Evolutionary conservation across 2,888 invertebrate species (phyloP).

Genomic region (Nymphalis polychloros): DNA sequence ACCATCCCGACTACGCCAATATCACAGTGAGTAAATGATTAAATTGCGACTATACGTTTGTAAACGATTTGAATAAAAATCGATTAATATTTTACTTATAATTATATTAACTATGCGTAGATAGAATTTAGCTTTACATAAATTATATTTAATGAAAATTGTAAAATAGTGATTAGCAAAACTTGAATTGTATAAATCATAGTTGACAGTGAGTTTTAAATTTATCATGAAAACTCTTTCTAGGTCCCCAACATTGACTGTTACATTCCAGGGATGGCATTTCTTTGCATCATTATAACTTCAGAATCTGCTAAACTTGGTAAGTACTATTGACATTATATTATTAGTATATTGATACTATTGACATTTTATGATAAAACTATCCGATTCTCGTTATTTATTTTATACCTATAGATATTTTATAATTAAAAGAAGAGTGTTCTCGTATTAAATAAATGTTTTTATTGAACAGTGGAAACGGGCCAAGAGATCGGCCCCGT

Average conservation of each 20-base stretch:
- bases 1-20: conserved; percentile 74
- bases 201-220: too few species aligned
- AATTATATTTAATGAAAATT: not conserved
- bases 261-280: conserved; percentile 77
- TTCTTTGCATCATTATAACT: conserved; percentile 73
- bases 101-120: not conserved
- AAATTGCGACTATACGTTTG: too few species aligned
- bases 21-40: conserved; percentile 57
- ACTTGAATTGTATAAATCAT: too few species aligned
- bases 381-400: not conserved
- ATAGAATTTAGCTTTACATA: not conserved
- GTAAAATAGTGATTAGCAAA: too few species aligned
- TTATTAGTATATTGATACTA: not conserved
- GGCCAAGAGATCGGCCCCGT: conserved; percentile 76
- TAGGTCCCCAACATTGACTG: conserved; percentile 77
- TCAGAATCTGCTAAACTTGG: conserved; percentile 74
- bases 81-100: too few species aligned
- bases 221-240: conserved; percentile 1
- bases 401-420: not conserved
- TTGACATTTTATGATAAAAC: not conserved
- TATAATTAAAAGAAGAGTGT: not conserved
- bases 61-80: too few species aligned
- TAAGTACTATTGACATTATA: conserved; percentile 44
- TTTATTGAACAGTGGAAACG: conserved; percentile 60
- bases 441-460: not conserved